phyloP scores from a whole-genome alignment of 2,888 invertebrate species.

The Drepana falcataria region DNA sequence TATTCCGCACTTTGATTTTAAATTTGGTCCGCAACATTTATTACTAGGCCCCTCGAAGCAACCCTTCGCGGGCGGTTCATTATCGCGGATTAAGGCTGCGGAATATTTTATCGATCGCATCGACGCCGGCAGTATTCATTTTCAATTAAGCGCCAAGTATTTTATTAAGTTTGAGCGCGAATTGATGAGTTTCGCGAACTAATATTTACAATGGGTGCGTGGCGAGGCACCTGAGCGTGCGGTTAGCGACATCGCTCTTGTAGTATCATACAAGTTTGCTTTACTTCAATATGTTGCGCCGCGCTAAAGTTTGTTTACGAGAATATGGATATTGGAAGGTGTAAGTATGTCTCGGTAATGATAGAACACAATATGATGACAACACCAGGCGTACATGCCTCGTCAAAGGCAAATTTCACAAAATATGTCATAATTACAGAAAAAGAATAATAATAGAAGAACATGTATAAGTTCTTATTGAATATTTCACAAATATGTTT shows the following conservation, averaged over 20 bases:
- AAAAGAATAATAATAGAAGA: too few species aligned
- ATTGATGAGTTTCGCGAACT: constrained; percentile 78
- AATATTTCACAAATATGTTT: too few species aligned
- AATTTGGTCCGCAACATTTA: constrained; percentile 78
- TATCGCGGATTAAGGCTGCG: constrained; percentile 77
- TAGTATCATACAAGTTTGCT: not conserved
- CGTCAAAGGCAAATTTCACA: too few species aligned
- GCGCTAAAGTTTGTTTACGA: not conserved
- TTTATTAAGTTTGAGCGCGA: constrained; percentile 77
- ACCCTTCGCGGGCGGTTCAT: constrained; percentile 75
- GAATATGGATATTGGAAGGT: not conserved
- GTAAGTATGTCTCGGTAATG: not conserved
- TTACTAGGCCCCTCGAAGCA: constrained; percentile 71
- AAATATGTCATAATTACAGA: too few species aligned
- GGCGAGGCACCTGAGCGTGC: constrained; percentile 38
- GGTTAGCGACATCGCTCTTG: constrained; percentile 17
- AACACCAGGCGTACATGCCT: not conserved
- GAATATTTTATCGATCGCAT: constrained; percentile 77
- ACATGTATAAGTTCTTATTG: too few species aligned
- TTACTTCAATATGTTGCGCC: not conserved
- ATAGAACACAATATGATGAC: not conserved
- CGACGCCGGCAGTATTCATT: constrained; percentile 72
- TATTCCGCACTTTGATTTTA: constrained; percentile 79
- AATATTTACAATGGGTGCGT: constrained; percentile 75
- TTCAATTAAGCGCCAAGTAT: constrained; percentile 79